These are phyloP conservation scores for Melanostoma scalare DNA, from an alignment of 2,888 invertebrate genomes.

Conservation along the genomic window DNA sequence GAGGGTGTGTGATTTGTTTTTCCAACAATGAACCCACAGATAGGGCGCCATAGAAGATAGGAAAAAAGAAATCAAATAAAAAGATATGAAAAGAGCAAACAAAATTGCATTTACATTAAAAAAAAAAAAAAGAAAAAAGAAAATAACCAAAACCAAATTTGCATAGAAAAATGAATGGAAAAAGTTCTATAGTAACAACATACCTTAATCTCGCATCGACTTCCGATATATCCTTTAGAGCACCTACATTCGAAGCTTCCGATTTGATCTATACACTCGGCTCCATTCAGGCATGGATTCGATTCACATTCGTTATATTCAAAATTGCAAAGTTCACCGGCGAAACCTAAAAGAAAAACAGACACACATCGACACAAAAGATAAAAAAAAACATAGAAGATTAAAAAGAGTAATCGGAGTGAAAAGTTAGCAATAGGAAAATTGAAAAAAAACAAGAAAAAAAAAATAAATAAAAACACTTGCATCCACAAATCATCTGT, in stretches of 20 bases:
- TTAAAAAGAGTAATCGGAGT: constrained; percentile 1
- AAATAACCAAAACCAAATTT: constrained; percentile 34
- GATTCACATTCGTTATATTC: constrained; percentile 91
- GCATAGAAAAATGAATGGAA: constrained; percentile 45
- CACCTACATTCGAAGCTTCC: constrained; percentile 87
- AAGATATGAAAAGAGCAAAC: constrained; percentile 22
- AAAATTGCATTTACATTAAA: constrained; percentile 51
- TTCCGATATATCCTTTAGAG: constrained; percentile 87
- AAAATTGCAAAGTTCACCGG: constrained; percentile 88
- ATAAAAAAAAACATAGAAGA: constrained; percentile 8
- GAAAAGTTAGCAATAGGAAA: constrained; percentile 33
- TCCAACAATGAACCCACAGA: constrained; percentile 49
- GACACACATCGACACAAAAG: too few relatives aligned
- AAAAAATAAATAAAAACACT: constrained; percentile 16
- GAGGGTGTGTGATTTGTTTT: constrained; percentile 67
- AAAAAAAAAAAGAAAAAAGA: not conserved
- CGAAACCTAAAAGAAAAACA: constrained; percentile 84
- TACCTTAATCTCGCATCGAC: constrained; percentile 88
- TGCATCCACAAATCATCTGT: constrained; percentile 53
- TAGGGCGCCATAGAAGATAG: not conserved
- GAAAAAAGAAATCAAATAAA: constrained; percentile 27
- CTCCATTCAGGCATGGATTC: constrained; percentile 88
- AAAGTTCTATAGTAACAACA: constrained; percentile 41
- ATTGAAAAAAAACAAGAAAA: constrained; percentile 13
- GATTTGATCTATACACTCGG: constrained; percentile 89